A percentile compares a stretch with the other conserved stretches of the same genome.
Evolutionary conservation across 2,888 invertebrate species (phyloP).

Genomic region (Limnephilus rhombicus): DNA sequence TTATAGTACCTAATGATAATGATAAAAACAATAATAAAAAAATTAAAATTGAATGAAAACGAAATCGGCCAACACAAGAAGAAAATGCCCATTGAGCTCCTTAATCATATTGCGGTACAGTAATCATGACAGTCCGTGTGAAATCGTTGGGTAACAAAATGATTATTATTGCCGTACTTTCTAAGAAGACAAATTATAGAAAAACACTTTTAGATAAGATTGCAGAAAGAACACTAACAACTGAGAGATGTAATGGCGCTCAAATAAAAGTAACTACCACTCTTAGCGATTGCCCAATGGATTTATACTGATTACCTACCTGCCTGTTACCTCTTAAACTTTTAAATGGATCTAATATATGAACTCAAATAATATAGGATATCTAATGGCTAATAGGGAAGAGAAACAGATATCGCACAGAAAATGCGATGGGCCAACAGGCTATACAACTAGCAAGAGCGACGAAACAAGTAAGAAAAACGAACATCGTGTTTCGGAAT

Average conservation of each 20-base stretch:
- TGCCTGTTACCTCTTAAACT: not conserved
- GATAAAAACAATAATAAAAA: not conserved
- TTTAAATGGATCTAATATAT: not conserved
- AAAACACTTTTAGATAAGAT: constrained; percentile 38
- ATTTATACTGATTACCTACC: not conserved
- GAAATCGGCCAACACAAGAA: not conserved
- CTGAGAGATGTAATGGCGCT: not conserved
- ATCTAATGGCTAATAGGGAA: too few relatives aligned
- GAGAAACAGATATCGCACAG: not conserved
- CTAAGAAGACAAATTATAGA: constrained; percentile 37
- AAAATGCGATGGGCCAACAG: not conserved
- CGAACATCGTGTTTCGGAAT: not conserved
- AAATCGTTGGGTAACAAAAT: constrained; percentile 37
- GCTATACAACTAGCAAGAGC: not conserved
- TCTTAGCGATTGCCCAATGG: not conserved
- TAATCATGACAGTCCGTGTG: constrained; percentile 30
- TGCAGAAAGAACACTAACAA: not conserved
- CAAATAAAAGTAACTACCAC: not conserved
- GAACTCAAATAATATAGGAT: not conserved
- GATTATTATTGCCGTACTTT: constrained; percentile 23
- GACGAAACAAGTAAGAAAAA: too few relatives aligned
- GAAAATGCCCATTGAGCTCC: not conserved
- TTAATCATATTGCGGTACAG: constrained; percentile 9
- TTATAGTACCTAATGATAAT: not conserved
- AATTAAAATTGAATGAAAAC: not conserved